Conservation (phyloP, 2,797 vertebrate genomes). For the Euthynnus affinis region DNA sequence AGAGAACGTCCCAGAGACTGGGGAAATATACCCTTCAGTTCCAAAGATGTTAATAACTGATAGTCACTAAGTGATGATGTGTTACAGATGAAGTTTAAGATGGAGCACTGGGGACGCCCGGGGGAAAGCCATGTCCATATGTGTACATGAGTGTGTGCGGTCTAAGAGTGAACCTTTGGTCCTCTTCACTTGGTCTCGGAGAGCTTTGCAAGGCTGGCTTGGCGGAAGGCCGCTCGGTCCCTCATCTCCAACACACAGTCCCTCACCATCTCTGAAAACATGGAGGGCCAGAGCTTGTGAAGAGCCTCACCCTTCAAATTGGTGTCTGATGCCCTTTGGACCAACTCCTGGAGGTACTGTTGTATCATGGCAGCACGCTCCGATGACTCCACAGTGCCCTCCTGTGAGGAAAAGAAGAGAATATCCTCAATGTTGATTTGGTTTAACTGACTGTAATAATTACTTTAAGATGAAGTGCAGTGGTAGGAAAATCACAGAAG, state of each 20-base stretch:
- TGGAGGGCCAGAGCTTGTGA: slow-evolving; percentile 96
- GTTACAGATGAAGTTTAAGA: slow-evolving; percentile 46
- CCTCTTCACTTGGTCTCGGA: slow-evolving; percentile 78
- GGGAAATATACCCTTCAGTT: slow-evolving; percentile 38
- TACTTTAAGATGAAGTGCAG: not conserved
- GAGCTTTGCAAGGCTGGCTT: slow-evolving; percentile 88
- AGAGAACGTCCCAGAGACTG: slow-evolving; percentile 36
- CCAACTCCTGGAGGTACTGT: slow-evolving; percentile 90
- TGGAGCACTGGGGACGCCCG: slow-evolving; percentile 7
- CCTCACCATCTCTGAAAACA: slow-evolving; percentile 96
- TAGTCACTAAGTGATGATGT: slow-evolving; percentile 52
- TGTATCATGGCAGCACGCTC: slow-evolving; percentile 81
- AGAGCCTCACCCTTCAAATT: slow-evolving; percentile 93
- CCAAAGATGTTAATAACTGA: slow-evolving; percentile 39
- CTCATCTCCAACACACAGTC: slow-evolving; percentile 94
- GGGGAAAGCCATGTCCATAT: slow-evolving; percentile 44
- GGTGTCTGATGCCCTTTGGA: slow-evolving; percentile 91
- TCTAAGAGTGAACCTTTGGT: slow-evolving; percentile 58
- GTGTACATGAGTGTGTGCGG: slow-evolving; percentile 41
- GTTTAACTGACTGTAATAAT: not conserved
- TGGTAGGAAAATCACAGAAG: not conserved
- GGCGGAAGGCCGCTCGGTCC: slow-evolving; percentile 90
- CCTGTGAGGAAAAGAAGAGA: slow-evolving; percentile 68
- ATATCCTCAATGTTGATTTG: not conserved
- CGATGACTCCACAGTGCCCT: slow-evolving; percentile 74